phyloP scores from a whole-genome alignment of 2,113 vertebrate species.

The Myotis lucifugus region DNA sequence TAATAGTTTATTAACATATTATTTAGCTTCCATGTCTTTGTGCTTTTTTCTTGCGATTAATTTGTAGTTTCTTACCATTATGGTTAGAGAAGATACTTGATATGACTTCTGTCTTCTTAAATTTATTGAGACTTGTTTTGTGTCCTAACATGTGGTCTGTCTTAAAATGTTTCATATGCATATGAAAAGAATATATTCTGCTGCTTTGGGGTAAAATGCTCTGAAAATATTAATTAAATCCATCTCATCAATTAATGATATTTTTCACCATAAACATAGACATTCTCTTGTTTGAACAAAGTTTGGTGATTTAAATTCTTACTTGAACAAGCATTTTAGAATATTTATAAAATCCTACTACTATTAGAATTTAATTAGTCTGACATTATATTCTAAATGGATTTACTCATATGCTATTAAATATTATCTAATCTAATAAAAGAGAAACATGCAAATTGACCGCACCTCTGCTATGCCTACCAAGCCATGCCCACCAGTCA shows the following conservation, averaged over 20 bases:
- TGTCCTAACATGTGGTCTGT: background rate
- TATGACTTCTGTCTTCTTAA: background rate
- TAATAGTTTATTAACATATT: background rate
- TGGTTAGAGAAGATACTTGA: background rate
- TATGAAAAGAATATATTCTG: background rate
- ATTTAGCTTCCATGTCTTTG: background rate
- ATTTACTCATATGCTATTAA: background rate
- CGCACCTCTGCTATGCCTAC: no score
- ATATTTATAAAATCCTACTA: background rate
- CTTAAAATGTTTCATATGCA: background rate
- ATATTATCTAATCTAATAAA: background rate
- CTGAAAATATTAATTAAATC: background rate
- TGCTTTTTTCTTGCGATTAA: background rate
- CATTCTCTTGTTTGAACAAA: background rate
- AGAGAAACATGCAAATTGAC: no score
- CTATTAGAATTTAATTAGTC: conserved; percentile 35
- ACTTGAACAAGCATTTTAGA: conserved; percentile 10
- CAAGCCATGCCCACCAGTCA: no score
- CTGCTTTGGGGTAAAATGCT: background rate
- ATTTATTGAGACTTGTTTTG: background rate
- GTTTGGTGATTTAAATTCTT: background rate
- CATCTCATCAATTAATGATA: background rate
- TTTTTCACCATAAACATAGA: background rate
- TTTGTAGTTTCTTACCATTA: background rate
- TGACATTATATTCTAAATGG: conserved; percentile 20